phyloP scores from a whole-genome alignment of 2,797 vertebrate species.

The Oreortyx pictus region DNA sequence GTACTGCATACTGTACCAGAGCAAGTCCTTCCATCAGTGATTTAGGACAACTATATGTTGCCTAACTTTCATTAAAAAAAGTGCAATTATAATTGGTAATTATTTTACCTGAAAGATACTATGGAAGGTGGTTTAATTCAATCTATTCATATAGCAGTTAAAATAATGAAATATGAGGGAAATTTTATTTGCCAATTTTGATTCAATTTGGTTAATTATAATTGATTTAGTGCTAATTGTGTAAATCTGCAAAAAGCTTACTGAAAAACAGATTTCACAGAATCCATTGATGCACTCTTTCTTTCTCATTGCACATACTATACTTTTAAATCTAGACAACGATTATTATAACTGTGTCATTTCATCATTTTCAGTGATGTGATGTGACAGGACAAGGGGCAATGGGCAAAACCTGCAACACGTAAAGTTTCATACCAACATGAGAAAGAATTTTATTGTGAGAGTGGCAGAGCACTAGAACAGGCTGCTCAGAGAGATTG shows the following conservation, averaged over 20 bases:
- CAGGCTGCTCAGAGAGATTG: too few relatives aligned
- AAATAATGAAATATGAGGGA: background rate
- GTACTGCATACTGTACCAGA: background rate
- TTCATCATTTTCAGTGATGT: too few relatives aligned
- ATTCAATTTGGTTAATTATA: constrained; percentile 28
- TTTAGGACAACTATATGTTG: background rate
- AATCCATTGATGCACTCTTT: background rate
- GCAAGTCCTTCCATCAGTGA: background rate
- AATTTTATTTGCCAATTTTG: constrained; percentile 61
- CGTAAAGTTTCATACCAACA: too few relatives aligned
- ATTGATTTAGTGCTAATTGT: constrained; percentile 45
- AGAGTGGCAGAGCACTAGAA: too few relatives aligned
- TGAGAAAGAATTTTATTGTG: too few relatives aligned
- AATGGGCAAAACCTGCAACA: too few relatives aligned
- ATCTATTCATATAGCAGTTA: background rate
- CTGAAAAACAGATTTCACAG: background rate
- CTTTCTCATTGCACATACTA: background rate
- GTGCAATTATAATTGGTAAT: background rate
- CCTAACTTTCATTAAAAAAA: background rate
- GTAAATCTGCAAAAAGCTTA: background rate
- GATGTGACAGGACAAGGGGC: too few relatives aligned
- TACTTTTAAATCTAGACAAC: background rate
- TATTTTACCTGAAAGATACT: constrained; percentile 7
- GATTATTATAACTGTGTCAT: background rate
- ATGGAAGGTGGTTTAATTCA: background rate